These are phyloP conservation scores for Enteromius thamalakanensis DNA, from an alignment of 2,797 vertebrate species.

Conservation along the genomic window DNA sequence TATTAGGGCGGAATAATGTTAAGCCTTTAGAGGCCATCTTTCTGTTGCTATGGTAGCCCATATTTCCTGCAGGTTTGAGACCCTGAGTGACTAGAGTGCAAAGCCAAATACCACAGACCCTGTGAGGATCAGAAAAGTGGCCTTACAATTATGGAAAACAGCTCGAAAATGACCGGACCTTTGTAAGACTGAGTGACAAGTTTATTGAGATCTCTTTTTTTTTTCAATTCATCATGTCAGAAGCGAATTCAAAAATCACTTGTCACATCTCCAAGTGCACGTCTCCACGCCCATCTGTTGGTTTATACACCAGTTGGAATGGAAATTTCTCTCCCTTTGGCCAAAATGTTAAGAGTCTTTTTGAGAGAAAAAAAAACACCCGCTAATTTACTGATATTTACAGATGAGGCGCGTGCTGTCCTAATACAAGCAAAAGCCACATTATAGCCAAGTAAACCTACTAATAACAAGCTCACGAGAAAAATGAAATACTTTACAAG, in stretches of 20 bases:
- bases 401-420: conserved; percentile 12
- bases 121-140: conserved; percentile 95
- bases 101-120: conserved; percentile 89
- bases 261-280: conserved; percentile 68
- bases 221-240: conserved; percentile 74
- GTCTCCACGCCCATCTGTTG: conserved; percentile 57
- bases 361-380: conserved; percentile 34
- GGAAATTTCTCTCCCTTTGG: conserved; percentile 54
- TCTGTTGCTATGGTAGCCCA: conserved; percentile 97
- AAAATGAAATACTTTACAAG: neutral
- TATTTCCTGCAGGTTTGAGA: conserved; percentile 98
- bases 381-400: conserved; percentile 21
- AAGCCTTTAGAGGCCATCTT: conserved; percentile 96
- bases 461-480: neutral
- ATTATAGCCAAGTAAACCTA: neutral
- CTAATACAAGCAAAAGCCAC: neutral
- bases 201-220: conserved; percentile 79
- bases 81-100: conserved; percentile 97
- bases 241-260: conserved; percentile 76
- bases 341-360: conserved; percentile 68
- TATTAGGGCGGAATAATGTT: conserved; percentile 97
- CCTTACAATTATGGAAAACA: conserved; percentile 93
- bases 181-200: conserved; percentile 78
- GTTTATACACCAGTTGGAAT: conserved; percentile 43
- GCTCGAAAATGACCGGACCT: conserved; percentile 81